Evolutionary conservation across 2,797 vertebrate genomes (phyloP).

Genomic region (Pelochelys cantorii): DNA sequence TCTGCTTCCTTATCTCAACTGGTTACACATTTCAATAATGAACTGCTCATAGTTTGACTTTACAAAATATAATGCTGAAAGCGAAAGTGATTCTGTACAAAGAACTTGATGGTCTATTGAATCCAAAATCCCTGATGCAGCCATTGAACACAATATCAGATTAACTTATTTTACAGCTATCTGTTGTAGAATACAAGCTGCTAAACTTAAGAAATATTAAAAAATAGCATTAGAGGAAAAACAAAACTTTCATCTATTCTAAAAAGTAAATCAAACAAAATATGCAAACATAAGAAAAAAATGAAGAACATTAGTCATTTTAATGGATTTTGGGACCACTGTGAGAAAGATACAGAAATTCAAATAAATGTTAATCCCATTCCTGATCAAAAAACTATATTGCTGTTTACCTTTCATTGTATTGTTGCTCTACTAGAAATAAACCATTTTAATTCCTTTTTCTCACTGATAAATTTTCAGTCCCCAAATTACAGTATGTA

Average conservation of each 20-base stretch:
- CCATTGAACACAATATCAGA: slow-evolving; percentile 55
- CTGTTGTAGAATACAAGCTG: slow-evolving; percentile 42
- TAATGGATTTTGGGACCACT: slow-evolving; percentile 20
- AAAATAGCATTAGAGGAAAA: slow-evolving; percentile 32
- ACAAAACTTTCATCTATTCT: slow-evolving; percentile 52
- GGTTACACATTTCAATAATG: slow-evolving; percentile 58
- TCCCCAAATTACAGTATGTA: not conserved
- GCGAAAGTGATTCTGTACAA: slow-evolving; percentile 61
- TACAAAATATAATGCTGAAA: slow-evolving; percentile 65
- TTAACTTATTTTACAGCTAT: slow-evolving; percentile 62
- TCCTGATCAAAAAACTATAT: slow-evolving; percentile 29
- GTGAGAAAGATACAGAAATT: slow-evolving; percentile 35
- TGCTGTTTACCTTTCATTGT: slow-evolving; percentile 15
- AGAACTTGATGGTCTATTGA: slow-evolving; percentile 59
- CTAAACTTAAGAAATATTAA: slow-evolving; percentile 1
- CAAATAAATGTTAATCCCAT: not conserved
- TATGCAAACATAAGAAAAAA: slow-evolving; percentile 34
- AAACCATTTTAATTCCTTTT: not conserved
- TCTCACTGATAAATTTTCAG: slow-evolving; percentile 27
- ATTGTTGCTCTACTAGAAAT: slow-evolving; percentile 35
- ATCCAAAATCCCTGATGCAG: slow-evolving; percentile 61
- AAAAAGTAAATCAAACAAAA: slow-evolving; percentile 22
- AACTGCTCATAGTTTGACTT: slow-evolving; percentile 44
- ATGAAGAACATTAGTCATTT: slow-evolving; percentile 9
- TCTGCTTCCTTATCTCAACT: slow-evolving; percentile 60